Evolutionary conservation across 2,888 invertebrate species (phyloP).

Genomic region (Orthosia gothica): DNA sequence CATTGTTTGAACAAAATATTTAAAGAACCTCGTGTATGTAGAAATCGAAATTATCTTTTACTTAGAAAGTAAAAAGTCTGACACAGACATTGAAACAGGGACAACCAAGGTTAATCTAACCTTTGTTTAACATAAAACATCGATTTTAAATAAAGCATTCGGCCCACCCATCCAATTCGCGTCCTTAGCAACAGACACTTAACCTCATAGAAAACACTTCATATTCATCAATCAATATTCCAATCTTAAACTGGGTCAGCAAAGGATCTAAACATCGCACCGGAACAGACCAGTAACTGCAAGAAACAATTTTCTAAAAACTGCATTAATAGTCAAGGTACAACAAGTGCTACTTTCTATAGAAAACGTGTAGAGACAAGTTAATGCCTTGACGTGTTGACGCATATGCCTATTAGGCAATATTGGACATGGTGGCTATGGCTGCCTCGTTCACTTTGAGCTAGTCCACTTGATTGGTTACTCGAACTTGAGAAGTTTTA

Average conservation of each 20-base stretch:
- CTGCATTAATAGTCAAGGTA: constrained; percentile 86
- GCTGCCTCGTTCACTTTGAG: constrained; percentile 51
- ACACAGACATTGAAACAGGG: neutral
- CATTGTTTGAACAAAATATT: constrained; percentile 49
- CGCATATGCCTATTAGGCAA: constrained; percentile 84
- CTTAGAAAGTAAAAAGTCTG: constrained; percentile 22
- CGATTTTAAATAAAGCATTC: neutral
- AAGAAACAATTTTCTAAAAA: constrained; percentile 77
- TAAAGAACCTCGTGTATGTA: constrained; percentile 21
- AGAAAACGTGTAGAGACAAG: constrained; percentile 81
- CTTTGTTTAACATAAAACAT: neutral
- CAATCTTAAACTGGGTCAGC: constrained; percentile 67
- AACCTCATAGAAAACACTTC: constrained; percentile 32
- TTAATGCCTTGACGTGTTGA: constrained; percentile 77
- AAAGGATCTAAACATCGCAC: constrained; percentile 80
- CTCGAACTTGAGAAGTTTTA: constrained; percentile 14
- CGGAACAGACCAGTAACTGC: constrained; percentile 75
- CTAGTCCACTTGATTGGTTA: constrained; percentile 38
- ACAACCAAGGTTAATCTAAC: neutral
- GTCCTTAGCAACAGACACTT: neutral
- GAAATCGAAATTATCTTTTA: constrained; percentile 24
- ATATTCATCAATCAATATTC: constrained; percentile 63
- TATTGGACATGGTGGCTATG: constrained; percentile 71
- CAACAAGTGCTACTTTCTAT: constrained; percentile 88
- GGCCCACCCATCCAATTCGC: neutral